Evolutionary conservation across 2,888 invertebrate genomes (phyloP).

Genomic region (Amiota minor): DNA sequence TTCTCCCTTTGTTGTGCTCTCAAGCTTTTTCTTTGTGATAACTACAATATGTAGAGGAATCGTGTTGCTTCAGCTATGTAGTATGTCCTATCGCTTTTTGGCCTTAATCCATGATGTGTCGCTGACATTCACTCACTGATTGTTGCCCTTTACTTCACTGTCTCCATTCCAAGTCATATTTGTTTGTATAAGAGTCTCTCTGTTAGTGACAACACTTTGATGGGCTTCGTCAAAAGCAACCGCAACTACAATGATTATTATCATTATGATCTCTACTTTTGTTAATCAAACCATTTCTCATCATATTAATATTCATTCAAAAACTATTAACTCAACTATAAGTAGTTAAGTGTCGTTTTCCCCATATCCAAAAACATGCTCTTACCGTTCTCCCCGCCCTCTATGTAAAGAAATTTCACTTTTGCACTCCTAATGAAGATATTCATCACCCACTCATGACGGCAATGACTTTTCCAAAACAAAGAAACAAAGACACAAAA

Average conservation of each 20-base stretch:
- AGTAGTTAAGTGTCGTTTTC: no score
- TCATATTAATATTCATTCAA: no score
- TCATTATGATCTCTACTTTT: conserved; percentile 27
- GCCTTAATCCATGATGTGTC: conserved; percentile 73
- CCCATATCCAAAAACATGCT: no score
- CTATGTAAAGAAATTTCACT: not conserved
- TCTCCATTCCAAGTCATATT: no score
- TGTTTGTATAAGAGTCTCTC: no score
- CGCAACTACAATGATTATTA: conserved; percentile 32
- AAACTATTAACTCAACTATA: no score
- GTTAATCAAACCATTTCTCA: conserved; percentile 18
- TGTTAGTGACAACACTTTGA: conserved; percentile 73
- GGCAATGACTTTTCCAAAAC: conserved; percentile 15
- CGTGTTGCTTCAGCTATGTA: conserved; percentile 15
- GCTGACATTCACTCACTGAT: conserved; percentile 70
- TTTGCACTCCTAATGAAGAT: conserved; percentile 34
- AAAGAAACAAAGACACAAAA: conserved; percentile 29
- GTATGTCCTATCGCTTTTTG: conserved; percentile 38
- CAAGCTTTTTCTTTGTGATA: not conserved
- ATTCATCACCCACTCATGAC: conserved; percentile 42
- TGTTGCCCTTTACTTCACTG: no score
- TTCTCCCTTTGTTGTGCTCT: not conserved
- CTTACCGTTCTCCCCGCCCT: no score
- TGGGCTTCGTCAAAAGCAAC: conserved; percentile 51
- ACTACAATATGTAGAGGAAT: conserved; percentile 10